Conservation (phyloP, 2,888 invertebrate genomes). For the Cephonodes hylas region DNA sequence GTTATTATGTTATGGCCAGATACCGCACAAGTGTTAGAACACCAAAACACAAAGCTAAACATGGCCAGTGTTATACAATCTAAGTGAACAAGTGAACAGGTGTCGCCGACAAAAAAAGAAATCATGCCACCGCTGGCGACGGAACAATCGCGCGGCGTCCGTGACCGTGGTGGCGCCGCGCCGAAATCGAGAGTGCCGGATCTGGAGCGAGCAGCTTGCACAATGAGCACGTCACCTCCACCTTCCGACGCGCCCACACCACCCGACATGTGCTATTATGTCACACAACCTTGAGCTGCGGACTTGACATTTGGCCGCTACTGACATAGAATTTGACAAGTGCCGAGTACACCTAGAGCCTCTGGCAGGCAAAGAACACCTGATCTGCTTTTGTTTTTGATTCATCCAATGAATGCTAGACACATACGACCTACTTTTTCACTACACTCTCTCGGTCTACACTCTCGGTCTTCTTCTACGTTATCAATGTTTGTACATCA, state of each 20-base stretch:
- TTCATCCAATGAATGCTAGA: too few species aligned
- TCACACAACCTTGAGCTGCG: background rate
- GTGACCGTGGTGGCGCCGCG: conserved; percentile 61
- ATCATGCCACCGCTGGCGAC: conserved; percentile 23
- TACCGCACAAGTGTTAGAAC: background rate
- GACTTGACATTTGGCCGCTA: background rate
- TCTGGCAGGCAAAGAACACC: too few species aligned
- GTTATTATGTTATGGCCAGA: too few species aligned
- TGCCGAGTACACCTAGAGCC: conserved; percentile 1
- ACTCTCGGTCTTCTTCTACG: too few species aligned
- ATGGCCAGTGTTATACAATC: background rate
- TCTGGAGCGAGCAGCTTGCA: conserved; percentile 41
- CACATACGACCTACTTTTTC: too few species aligned
- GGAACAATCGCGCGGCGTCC: conserved; percentile 49
- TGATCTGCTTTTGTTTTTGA: too few species aligned
- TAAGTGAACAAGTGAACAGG: background rate
- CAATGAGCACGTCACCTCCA: background rate
- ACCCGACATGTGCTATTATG: conserved; percentile 1
- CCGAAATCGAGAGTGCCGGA: conserved; percentile 66
- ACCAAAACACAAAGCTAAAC: background rate
- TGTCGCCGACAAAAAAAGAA: background rate
- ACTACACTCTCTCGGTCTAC: too few species aligned
- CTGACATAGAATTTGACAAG: background rate
- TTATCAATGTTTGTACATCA: too few species aligned
- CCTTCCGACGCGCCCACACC: background rate